phyloP scores from a whole-genome alignment of 2,113 vertebrate genomes.

The Plotosus lineatus region DNA sequence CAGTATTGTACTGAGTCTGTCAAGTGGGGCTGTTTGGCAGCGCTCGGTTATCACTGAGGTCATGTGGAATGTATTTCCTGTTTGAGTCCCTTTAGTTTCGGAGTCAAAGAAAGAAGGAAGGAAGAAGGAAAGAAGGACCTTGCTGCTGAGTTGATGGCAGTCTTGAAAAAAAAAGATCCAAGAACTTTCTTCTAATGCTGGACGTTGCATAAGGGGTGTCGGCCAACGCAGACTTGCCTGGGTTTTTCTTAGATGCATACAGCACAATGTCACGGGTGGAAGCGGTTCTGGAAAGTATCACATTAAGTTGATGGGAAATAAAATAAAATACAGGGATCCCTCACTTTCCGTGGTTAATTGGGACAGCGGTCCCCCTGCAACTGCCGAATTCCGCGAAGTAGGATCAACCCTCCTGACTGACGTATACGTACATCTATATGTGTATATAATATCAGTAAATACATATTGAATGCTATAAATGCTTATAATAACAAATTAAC shows the following conservation, averaged over 20 bases:
- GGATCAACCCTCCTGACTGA: no score
- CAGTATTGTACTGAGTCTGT: slow-evolving; percentile 27
- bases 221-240: not conserved
- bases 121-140: slow-evolving; percentile 13
- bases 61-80: slow-evolving; percentile 63
- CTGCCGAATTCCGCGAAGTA: no score
- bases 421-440: no score
- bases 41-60: slow-evolving; percentile 51
- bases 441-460: no score
- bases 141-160: slow-evolving; percentile 21
- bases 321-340: no score
- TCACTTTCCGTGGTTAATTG: no score
- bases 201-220: no score
- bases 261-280: not conserved
- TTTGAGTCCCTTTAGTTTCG: slow-evolving; percentile 52
- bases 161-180: not conserved
- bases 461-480: no score
- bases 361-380: no score
- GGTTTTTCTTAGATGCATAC: not conserved
- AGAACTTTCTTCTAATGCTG: not conserved
- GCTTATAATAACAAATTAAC: no score
- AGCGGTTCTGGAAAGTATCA: not conserved
- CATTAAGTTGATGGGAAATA: not conserved
- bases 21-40: slow-evolving; percentile 41
- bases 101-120: slow-evolving; percentile 34